Percentiles rank a stretch among this genome's conserved stretches.
phyloP scores from a whole-genome alignment of 2,888 invertebrate species.

The Heliconius sara region DNA sequence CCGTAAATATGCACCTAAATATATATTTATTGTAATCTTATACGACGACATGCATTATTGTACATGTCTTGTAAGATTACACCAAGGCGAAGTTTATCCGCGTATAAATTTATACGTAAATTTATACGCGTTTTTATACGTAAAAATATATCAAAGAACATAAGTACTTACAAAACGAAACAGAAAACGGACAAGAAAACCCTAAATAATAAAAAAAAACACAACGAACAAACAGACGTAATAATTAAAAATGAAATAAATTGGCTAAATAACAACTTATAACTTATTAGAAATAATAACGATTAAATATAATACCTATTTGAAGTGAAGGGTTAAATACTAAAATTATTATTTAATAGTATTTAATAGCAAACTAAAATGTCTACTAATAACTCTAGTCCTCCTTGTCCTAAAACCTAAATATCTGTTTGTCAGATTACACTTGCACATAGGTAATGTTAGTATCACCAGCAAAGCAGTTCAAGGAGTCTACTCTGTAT shows the following conservation, averaged over 20 bases:
- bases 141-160: conserved; percentile 14
- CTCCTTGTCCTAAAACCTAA: conserved; percentile 63
- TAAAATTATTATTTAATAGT: background rate
- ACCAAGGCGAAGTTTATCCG: conserved; percentile 32
- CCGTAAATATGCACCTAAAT: conserved; percentile 26
- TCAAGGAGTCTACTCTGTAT: conserved; percentile 61
- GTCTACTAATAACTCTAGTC: conserved; percentile 24
- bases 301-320: background rate
- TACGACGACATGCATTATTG: conserved; percentile 28
- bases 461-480: conserved; percentile 65
- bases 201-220: no score
- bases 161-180: background rate
- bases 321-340: background rate
- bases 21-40: conserved; percentile 37
- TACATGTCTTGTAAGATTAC: conserved; percentile 34
- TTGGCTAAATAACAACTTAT: no score
- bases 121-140: no score
- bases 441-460: conserved; percentile 54
- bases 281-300: no score
- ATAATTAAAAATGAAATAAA: no score
- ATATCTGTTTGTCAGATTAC: conserved; percentile 51
- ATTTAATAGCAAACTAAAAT: conserved; percentile 11
- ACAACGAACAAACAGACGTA: no score
- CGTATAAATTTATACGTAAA: no score
- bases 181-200: no score